phyloP scores from a whole-genome alignment of 2,888 invertebrate species.

The Vannuccia rotundouncinata region DNA sequence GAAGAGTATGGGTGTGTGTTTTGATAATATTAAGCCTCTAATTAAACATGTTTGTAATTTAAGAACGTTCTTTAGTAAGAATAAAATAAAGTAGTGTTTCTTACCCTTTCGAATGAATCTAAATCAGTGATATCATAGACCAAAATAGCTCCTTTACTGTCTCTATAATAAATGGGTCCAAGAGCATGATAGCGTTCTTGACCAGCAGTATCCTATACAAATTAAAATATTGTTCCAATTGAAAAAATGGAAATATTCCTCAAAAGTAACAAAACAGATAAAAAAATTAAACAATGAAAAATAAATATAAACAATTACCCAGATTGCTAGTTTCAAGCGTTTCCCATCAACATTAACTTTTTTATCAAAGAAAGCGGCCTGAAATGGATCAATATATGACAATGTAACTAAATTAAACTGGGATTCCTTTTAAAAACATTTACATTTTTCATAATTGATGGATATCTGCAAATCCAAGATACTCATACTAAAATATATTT shows the following conservation, averaged over 20 bases:
- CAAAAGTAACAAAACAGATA: not conserved
- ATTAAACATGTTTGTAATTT: too few species aligned
- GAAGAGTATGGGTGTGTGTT: too few species aligned
- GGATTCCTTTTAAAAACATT: too few species aligned
- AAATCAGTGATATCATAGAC: conserved; percentile 97
- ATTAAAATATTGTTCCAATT: not conserved
- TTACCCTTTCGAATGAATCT: conserved; percentile 85
- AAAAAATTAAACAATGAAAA: too few species aligned
- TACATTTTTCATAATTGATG: too few species aligned
- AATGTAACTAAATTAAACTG: conserved; percentile 36
- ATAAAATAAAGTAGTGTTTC: not conserved
- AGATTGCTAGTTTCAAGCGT: conserved; percentile 80
- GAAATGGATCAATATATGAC: conserved; percentile 45
- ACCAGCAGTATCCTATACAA: conserved; percentile 76
- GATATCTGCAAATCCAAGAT: too few species aligned
- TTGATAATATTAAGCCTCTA: too few species aligned
- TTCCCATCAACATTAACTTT: conserved; percentile 81
- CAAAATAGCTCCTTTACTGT: conserved; percentile 90
- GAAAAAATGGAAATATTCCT: not conserved
- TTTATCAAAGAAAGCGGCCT: conserved; percentile 94
- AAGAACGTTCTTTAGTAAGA: too few species aligned
- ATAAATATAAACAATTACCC: conserved; percentile 60
- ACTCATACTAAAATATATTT: too few species aligned
- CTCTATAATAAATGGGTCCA: conserved; percentile 93
- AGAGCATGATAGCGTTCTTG: conserved; percentile 93